Percentiles rank a stretch among this genome's conserved stretches.
Evolutionary conservation across 2,888 invertebrate species (phyloP).

Genomic region (Acronicta aceris): DNA sequence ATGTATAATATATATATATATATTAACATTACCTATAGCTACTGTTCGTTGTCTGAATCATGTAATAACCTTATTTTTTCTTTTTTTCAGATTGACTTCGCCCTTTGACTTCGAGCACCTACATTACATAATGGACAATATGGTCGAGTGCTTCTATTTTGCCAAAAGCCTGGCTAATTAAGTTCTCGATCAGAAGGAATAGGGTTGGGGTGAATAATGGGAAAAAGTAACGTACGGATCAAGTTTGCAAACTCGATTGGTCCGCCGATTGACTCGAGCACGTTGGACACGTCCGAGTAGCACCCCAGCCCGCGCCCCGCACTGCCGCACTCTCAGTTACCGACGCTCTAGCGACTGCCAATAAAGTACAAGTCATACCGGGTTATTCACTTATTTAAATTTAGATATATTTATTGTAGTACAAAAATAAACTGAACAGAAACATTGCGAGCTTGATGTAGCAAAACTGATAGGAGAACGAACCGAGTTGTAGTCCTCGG

Average conservation of each 20-base stretch:
- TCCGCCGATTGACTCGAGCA: constrained; percentile 79
- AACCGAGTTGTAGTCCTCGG: constrained; percentile 80
- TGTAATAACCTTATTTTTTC: constrained; percentile 54
- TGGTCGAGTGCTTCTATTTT: constrained; percentile 57
- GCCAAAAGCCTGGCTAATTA: constrained; percentile 66
- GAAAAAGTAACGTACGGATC: constrained; percentile 87
- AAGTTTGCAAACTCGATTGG: constrained; percentile 87
- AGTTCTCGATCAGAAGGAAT: constrained; percentile 72
- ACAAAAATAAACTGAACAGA: constrained; percentile 76
- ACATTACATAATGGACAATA: constrained; percentile 69
- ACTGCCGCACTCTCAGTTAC: constrained; percentile 82
- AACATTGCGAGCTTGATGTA: constrained; percentile 71
- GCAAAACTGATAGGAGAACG: constrained; percentile 68
- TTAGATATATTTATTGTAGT: constrained; percentile 86
- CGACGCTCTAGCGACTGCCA: constrained; percentile 88
- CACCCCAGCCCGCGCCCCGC: constrained; percentile 71
- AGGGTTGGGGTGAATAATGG: constrained; percentile 86
- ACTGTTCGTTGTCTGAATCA: constrained; percentile 9
- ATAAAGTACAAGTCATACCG: constrained; percentile 89
- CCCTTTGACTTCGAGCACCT: constrained; percentile 44
- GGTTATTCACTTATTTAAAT: constrained; percentile 84
- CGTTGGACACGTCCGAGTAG: constrained; percentile 78
- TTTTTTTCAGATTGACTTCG: constrained; percentile 72
- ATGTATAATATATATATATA: no score
- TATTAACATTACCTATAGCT: no score